phyloP scores from a whole-genome alignment of 2,113 vertebrate species.

The Agelaius phoeniceus region DNA sequence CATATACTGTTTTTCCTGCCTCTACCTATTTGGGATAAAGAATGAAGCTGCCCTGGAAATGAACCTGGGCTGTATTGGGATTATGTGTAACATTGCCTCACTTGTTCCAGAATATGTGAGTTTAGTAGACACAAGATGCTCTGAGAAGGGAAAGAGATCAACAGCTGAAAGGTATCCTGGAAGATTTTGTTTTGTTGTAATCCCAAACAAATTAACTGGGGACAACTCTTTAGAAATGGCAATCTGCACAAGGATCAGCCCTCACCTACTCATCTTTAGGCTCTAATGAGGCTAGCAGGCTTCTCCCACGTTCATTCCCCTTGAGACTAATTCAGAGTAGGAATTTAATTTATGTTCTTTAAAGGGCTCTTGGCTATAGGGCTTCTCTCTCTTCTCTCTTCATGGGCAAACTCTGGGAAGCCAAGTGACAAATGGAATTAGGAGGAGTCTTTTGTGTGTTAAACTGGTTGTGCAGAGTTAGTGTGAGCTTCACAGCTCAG shows the following conservation, averaged over 20 bases:
- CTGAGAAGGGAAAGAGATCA: not conserved
- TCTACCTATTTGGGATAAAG: not conserved
- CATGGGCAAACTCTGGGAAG: not conserved
- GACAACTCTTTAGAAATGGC: not conserved
- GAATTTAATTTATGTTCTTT: slow-evolving; percentile 21
- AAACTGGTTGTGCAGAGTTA: not conserved
- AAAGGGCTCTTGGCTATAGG: slow-evolving; percentile 11
- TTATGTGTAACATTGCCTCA: not conserved
- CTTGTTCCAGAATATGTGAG: not conserved
- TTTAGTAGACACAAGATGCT: not conserved
- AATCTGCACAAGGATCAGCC: not conserved
- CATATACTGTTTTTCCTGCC: not conserved
- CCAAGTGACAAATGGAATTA: not conserved
- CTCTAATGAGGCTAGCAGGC: not conserved
- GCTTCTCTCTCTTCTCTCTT: not conserved
- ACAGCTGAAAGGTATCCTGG: not conserved
- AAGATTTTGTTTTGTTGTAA: not conserved
- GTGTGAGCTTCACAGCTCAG: not conserved
- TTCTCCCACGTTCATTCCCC: not conserved
- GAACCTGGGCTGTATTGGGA: not conserved
- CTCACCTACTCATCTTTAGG: not conserved
- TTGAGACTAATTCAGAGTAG: not conserved
- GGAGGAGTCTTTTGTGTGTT: not conserved
- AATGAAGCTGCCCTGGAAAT: not conserved
- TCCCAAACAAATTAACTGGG: not conserved